A percentile compares a stretch with the other conserved stretches of the same genome.
Conservation (phyloP, 2,797 vertebrate genomes). For the Phyllotis vaccarum region DNA sequence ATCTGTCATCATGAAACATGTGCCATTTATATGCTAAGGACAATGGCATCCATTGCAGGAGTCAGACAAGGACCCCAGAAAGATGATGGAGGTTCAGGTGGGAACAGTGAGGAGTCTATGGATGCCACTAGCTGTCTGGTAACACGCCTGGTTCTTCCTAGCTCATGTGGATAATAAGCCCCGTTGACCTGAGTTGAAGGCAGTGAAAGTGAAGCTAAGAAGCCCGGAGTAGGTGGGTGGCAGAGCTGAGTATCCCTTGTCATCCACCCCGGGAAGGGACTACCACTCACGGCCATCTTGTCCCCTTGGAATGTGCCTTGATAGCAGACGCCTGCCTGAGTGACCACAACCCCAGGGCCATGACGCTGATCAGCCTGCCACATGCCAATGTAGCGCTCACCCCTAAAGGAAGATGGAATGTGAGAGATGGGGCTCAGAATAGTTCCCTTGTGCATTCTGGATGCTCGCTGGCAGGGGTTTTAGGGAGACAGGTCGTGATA, state of each 20-base stretch:
- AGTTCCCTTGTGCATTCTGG: not conserved
- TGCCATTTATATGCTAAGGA: not conserved
- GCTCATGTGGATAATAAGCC: not conserved
- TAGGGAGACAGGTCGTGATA: not conserved
- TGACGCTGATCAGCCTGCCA: slow-evolving; percentile 88
- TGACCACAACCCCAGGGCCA: slow-evolving; percentile 87
- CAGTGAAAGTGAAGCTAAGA: not conserved
- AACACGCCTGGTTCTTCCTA: not conserved
- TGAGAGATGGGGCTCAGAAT: not conserved
- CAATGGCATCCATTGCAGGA: not conserved
- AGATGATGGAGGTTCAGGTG: not conserved
- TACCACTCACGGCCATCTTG: slow-evolving; percentile 88
- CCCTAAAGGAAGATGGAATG: slow-evolving; percentile 76
- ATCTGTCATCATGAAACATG: not conserved
- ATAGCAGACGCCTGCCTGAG: slow-evolving; percentile 88
- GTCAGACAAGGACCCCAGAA: not conserved
- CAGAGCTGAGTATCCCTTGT: not conserved
- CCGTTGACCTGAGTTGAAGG: not conserved
- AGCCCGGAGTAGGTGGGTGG: not conserved
- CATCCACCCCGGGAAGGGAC: not conserved
- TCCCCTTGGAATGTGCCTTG: slow-evolving; percentile 87
- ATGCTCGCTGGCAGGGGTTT: not conserved
- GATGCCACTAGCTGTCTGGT: too few species aligned
- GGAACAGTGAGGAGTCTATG: not conserved
- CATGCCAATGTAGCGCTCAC: slow-evolving; percentile 89